Percentiles rank a stretch among this genome's conserved stretches.
Evolutionary conservation across 1,140 invertebrate species (phyloP).

Genomic region (Acromyrmex charruanus): DNA sequence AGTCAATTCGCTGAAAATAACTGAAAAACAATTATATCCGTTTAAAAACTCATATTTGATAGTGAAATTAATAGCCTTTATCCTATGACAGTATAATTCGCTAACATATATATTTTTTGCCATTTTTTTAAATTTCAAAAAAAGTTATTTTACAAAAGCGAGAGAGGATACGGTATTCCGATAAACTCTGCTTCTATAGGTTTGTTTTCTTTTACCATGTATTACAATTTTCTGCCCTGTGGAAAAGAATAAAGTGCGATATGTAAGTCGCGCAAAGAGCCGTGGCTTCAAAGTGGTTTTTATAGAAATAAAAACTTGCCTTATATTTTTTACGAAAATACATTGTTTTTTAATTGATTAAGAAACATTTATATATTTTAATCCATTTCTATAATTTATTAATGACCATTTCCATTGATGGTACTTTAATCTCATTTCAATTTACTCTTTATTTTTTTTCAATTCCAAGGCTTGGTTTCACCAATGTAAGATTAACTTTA

Average conservation of each 20-base stretch:
- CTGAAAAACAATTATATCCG: background rate
- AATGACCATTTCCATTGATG: too few species aligned
- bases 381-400: background rate
- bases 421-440: too few species aligned
- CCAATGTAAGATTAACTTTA: too few species aligned
- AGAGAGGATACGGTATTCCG: background rate
- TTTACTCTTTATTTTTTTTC: too few species aligned
- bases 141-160: background rate
- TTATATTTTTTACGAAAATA: background rate
- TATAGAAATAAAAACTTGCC: conserved; percentile 13
- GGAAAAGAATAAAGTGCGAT: conserved; percentile 13
- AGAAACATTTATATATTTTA: background rate
- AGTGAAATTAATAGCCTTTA: background rate
- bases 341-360: background rate
- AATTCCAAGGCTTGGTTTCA: too few species aligned
- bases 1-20: background rate
- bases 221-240: conserved; percentile 24
- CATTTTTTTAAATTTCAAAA: background rate
- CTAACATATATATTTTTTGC: too few species aligned
- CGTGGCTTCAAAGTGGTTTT: background rate
- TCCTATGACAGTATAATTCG: background rate
- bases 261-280: background rate
- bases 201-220: background rate
- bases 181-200: background rate
- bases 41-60: too few species aligned